Percentiles rank a stretch among this genome's conserved stretches.
Evolutionary conservation across 2,113 vertebrate species (phyloP).

Genomic region (Hystrix brachyura): DNA sequence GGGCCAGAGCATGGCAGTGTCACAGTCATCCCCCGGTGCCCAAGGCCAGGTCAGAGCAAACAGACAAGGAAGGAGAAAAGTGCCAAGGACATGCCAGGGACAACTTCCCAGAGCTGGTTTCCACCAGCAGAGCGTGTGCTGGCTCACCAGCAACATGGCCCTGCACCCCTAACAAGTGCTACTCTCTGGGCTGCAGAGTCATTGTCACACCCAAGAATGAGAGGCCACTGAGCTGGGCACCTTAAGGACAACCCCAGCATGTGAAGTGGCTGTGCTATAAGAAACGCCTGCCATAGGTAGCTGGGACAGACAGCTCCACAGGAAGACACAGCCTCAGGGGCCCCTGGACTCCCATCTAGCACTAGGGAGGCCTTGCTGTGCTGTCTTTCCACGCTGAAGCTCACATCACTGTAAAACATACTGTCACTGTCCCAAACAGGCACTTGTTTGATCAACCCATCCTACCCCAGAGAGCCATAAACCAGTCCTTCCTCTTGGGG

Average conservation of each 20-base stretch:
- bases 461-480: neutral
- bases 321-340: rapidly evolving
- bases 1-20: neutral
- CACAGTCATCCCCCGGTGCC: neutral
- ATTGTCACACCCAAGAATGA: neutral
- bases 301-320: rapidly evolving
- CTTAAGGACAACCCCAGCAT: neutral
- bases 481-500: neutral
- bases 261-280: neutral
- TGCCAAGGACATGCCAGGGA: neutral
- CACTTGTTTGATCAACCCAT: neutral
- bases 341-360: neutral
- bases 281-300: no score
- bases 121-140: neutral
- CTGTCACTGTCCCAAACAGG: neutral
- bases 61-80: neutral
- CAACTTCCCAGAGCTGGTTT: no score
- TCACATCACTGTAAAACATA: neutral
- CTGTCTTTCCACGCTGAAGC: neutral
- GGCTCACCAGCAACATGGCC: no score
- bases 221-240: neutral
- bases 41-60: neutral
- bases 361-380: neutral
- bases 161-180: no score
- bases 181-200: neutral